Evolutionary conservation across 2,113 vertebrate species (phyloP).

Genomic region (Carettochelys insculpta): DNA sequence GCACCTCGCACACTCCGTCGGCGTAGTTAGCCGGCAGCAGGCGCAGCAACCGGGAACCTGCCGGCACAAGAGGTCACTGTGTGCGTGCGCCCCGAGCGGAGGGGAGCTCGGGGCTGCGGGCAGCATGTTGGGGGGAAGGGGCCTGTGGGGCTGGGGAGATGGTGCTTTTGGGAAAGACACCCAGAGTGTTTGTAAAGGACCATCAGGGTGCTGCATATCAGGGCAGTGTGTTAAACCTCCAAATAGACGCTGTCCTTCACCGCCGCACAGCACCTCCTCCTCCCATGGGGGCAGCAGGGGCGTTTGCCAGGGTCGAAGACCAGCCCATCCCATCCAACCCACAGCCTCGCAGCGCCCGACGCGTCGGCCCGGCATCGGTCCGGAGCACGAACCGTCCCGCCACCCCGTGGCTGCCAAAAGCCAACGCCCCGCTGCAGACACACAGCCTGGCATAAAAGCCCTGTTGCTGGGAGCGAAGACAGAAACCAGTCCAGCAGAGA

Average conservation of each 20-base stretch:
- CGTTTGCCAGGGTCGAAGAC: background rate
- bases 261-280: background rate
- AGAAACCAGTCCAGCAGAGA: background rate
- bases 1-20: slow-evolving; percentile 86
- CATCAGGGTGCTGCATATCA: background rate
- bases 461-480: background rate
- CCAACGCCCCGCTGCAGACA: background rate
- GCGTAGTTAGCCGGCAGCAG: slow-evolving; percentile 84
- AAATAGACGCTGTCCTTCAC: background rate
- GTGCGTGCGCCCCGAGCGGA: background rate
- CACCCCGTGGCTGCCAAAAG: background rate
- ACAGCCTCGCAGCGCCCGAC: background rate
- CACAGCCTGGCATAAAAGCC: background rate
- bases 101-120: background rate
- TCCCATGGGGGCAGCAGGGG: background rate
- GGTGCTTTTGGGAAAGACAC: background rate
- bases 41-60: slow-evolving; percentile 85
- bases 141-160: background rate
- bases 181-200: background rate
- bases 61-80: background rate
- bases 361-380: too few species aligned
- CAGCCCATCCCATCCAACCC: background rate
- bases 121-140: background rate
- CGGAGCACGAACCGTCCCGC: background rate
- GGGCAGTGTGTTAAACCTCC: background rate